Conservation (phyloP, 2,888 invertebrate genomes). For the Tinea trinotella region DNA sequence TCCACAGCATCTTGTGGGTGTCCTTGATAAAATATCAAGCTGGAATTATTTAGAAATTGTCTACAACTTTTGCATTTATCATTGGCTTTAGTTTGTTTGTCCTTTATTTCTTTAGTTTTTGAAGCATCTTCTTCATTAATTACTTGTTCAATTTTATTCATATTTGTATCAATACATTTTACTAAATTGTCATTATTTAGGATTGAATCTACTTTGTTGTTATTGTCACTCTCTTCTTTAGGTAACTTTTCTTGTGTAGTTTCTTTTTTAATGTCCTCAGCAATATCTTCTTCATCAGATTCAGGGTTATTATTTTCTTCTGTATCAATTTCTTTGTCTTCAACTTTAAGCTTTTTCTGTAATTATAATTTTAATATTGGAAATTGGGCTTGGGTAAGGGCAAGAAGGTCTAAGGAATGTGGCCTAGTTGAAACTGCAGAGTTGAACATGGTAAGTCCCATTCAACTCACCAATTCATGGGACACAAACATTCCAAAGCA, state of each 20-base stretch:
- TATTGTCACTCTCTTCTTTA: neutral
- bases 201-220: neutral
- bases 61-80: constrained; percentile 60
- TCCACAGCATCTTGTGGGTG: constrained; percentile 83
- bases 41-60: constrained; percentile 61
- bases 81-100: constrained; percentile 22
- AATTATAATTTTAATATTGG: too few species aligned
- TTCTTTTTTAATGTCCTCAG: neutral
- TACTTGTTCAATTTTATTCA: neutral
- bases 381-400: too few species aligned
- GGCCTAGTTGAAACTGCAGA: too few species aligned
- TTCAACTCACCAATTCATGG: too few species aligned
- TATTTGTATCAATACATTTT: neutral
- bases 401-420: too few species aligned
- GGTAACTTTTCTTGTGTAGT: neutral
- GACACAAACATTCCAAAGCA: too few species aligned
- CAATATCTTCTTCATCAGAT: neutral
- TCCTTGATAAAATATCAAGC: constrained; percentile 76
- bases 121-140: neutral
- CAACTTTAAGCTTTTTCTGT: constrained; percentile 41
- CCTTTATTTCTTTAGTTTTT: neutral
- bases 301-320: neutral
- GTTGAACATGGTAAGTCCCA: too few species aligned
- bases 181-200: neutral
- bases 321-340: constrained; percentile 21